phyloP scores from a whole-genome alignment of 37 sponge, comb jelly and placozoan species.

The Halichondria panicea region DNA sequence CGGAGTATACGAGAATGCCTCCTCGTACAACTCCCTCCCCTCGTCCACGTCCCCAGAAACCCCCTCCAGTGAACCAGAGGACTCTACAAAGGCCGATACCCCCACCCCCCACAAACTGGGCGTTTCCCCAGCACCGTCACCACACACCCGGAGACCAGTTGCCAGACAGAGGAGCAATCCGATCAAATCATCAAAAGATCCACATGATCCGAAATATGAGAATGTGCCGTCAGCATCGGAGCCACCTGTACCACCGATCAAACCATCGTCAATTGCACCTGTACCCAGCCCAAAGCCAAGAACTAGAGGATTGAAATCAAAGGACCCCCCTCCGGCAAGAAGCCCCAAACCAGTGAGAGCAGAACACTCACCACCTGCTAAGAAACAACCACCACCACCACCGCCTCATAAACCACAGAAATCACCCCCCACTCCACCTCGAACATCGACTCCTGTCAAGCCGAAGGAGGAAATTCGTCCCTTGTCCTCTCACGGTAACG shows the following conservation, averaged over 20 bases:
- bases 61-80: neutral
- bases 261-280: too few relatives aligned
- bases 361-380: neutral
- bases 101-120: too few relatives aligned
- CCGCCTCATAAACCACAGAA: too few relatives aligned
- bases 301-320: too few relatives aligned
- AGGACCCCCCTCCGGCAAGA: neutral
- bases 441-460: too few relatives aligned
- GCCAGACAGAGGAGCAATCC: conserved; percentile 2
- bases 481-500: neutral
- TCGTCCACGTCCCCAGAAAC: neutral
- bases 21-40: neutral
- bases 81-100: neutral
- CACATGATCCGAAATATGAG: too few relatives aligned
- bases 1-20: neutral
- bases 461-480: neutral
- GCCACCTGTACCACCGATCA: too few relatives aligned
- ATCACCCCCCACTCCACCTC: too few relatives aligned
- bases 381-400: neutral
- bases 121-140: neutral
- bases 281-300: too few relatives aligned
- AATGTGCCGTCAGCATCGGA: too few relatives aligned
- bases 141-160: neutral
- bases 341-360: too few relatives aligned
- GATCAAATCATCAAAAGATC: too few relatives aligned